Base-by-base conservation (phyloP, 2,888 invertebrate genomes). In the Oscheius myriophilus region DNA sequence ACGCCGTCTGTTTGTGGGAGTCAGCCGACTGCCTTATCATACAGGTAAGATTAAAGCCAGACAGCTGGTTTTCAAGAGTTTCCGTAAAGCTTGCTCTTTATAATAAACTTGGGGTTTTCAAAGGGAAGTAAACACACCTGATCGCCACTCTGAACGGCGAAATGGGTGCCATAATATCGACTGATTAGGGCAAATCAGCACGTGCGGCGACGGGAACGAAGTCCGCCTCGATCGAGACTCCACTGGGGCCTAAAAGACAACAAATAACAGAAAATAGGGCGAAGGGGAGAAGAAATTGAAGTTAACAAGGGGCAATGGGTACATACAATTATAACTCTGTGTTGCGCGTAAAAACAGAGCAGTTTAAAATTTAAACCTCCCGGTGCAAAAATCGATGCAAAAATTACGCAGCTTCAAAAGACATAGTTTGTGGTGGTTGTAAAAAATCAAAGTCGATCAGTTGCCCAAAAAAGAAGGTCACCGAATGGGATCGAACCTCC, bases 141-240 rank as follows among this genome's bases (percentile, higher is more conserved):
- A 61, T 61, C 46, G 33, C 61, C 25, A 46, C 46, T 61, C 61
- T 14, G 63, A 63, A 63, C 53, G 52, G 53, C 18, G 53, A 63
- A 63, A 53, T 53, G 63, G 53, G 52, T 23, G 43, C 41, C 63
- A 63, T 53, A 49, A 9, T 61, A 53, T 52, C 41, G 52, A 63
- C 63, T 52, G 63, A 53, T 52, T 63, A 63, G 53, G 43, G 18
- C 46, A 39, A 43, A 41, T n/a, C 14, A 25, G n/a, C 16, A 51
- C 46, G 46, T 18, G 33, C 4, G 33, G 33, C 33, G 33, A 33
- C 33, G 61, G 45, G 61, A 61, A 21, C 61, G 49, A 61, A 61
- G 61, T 61, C 45, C 61, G 21, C 61, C 21, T 23, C 18, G 49
- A 11, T n/a, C 18, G 11, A 11, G n/a, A 18, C 18, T 25, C 26